Evolutionary conservation across 2,888 invertebrate genomes (phyloP), one percentile per base, ranked within the genome.

Genomic region (Spilarctia lutea): DNA sequence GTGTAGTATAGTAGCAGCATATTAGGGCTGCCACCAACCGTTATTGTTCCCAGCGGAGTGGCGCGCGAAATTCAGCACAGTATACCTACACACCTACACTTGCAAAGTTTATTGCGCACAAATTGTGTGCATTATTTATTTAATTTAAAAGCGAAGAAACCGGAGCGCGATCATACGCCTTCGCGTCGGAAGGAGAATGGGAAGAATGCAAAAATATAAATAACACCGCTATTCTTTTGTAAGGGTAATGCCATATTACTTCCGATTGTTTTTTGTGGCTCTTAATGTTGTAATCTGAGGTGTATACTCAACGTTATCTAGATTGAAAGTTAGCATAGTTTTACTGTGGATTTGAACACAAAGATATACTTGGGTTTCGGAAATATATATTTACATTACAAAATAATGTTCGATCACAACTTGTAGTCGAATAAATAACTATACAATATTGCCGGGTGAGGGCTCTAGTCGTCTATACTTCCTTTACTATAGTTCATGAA

Each of bases 51-150:
- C 94, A 84, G 79, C 81, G 93, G 91, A 88, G 90, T 83, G 87
- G 89, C 91, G 91, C 91, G 92, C 89, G 91, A 93, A 92, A 89
- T 93, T 92, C 93, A 88, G 89, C 90, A 90, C 91, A 91, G 91
- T 91, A 88, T 84, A 85, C 82, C 82, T 84, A 91, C 88, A 89
- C 89, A 91, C 91, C 90, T 92, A 90, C 92, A 92, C 91, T 93
- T 88, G 78, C 90, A 90, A 91, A 93, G 91, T 94, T 94, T 94
- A 95, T 93, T 94, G 94, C 93, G 92, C 94, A 93, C 94, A 94
- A 95, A 95, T 95, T 94, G 94, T 94, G 87, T 95, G 95, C 91
- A 95, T 95, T 94, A 95, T 94, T 95, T 95, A 95, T 95, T 95
- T 95, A 94, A 95, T 95, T 95, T 95, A 94, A 94, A 94, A 94